Evolutionary conservation across 2,888 invertebrate genomes (phyloP).

Genomic region (Peribatodes rhomboidaria): DNA sequence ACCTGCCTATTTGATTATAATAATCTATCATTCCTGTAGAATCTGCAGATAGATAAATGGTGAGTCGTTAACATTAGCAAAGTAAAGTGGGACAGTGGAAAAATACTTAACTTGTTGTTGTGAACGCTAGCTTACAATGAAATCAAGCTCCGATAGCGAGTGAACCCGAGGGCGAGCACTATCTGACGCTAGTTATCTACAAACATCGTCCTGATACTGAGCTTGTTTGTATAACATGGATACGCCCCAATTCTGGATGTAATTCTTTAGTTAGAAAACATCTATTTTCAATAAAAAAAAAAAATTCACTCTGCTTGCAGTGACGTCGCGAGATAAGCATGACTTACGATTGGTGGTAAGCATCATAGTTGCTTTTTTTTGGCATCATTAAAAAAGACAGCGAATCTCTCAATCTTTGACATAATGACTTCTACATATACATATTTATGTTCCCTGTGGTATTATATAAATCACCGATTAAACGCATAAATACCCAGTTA

Average conservation of each 20-base stretch:
- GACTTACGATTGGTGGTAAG: too few species aligned
- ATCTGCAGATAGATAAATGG: not conserved
- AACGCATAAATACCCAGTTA: too few species aligned
- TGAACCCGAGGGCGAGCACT: slow-evolving; percentile 47
- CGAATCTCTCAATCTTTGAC: too few species aligned
- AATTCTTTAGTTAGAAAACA: not conserved
- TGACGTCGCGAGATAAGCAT: too few species aligned
- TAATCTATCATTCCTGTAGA: too few species aligned
- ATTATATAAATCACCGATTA: too few species aligned
- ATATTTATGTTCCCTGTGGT: too few species aligned
- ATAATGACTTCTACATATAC: too few species aligned
- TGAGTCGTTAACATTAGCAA: not conserved
- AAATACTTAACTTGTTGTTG: slow-evolving; percentile 13
- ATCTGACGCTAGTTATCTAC: slow-evolving; percentile 45
- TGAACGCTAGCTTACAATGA: slow-evolving; percentile 24
- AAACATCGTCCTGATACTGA: slow-evolving; percentile 25
- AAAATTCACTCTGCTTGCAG: too few species aligned
- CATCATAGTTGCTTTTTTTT: too few species aligned
- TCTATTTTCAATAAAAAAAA: not conserved
- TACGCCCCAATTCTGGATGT: slow-evolving; percentile 4
- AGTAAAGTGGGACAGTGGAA: slow-evolving; percentile 9
- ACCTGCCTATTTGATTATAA: too few species aligned
- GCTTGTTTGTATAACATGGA: slow-evolving; percentile 19
- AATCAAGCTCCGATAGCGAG: slow-evolving; percentile 40
- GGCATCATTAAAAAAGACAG: too few species aligned